Evolutionary conservation across 2,797 vertebrate genomes (phyloP), one percentile per base, ranked within the genome.

Genomic region (Eospalax fontanierii): DNA sequence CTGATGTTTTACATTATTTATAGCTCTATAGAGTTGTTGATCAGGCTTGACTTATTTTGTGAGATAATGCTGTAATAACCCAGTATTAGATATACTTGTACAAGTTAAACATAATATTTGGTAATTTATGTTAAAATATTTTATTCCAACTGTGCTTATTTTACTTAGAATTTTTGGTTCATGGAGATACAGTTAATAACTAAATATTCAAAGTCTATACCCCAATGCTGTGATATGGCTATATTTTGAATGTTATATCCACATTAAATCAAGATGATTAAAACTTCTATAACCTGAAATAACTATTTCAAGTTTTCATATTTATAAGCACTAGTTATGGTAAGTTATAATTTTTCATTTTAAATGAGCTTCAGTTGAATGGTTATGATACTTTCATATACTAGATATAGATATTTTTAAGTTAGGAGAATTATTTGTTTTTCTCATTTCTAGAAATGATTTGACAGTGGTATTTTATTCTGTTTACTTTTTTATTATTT

Each of bases 361-460:
- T 70, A 87, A 83, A 28, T 84, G 21, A 80, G 82, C 22, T 92
- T 83, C 66, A 87, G 68, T 61, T 54, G 28, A 43, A 40, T 54
- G 24, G 21, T 54, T 79, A 93, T 68, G 22, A 61, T 86, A 59
- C 78, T 68, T 33, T 21, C 50, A 57, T 87, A 66, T 21, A 40
- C 6, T 65, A 70, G 50, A 5, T 90, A 70, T 79, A 87, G 35
- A 89, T n/a, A 78, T 79, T 68, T 61, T 85, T 70, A 54, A 61
- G 16, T 79, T 83, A 59, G 6, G 5, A 68, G 19, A 79, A 63
- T 74, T 79, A 54, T 1, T 89, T 65, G 66, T 6, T 46, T 46
- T 46, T 46, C 46, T 46, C 46, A 46, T 46, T 46, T 46, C 46
- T 11, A 46, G 46, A 46, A 46, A 46, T 46, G 46, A 46, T 46